phyloP scores from a whole-genome alignment of 2,888 invertebrate species.

The Napeogenes inachia region DNA sequence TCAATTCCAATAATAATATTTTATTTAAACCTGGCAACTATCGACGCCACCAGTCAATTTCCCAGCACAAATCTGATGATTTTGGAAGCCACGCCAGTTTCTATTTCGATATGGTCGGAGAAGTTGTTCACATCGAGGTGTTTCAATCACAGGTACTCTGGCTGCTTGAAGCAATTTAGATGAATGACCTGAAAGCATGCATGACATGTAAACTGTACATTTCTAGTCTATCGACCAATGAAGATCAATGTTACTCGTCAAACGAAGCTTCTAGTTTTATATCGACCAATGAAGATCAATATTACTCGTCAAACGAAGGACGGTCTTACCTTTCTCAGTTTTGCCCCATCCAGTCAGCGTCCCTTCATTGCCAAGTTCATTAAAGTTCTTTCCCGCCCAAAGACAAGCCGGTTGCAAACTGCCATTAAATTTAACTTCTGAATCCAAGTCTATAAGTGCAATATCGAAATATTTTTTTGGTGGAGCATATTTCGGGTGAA shows the following conservation, averaged over 20 bases:
- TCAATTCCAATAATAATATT: background rate
- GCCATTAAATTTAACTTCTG: conserved; percentile 26
- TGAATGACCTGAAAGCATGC: conserved; percentile 21
- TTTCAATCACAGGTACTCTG: conserved; percentile 45
- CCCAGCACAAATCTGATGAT: conserved; percentile 58
- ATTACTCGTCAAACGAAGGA: too few species aligned
- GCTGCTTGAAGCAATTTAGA: conserved; percentile 45
- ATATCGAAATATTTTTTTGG: conserved; percentile 35
- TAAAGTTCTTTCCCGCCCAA: conserved; percentile 25
- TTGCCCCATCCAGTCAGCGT: conserved; percentile 35
- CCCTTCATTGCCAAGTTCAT: conserved; percentile 23
- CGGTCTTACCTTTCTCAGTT: conserved; percentile 18
- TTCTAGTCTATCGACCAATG: background rate
- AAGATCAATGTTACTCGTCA: too few species aligned
- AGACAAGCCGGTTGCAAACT: conserved; percentile 36
- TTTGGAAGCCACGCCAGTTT: conserved; percentile 47
- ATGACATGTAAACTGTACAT: conserved; percentile 28
- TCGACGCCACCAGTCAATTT: conserved; percentile 55
- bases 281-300: background rate
- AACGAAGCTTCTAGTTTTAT: too few species aligned
- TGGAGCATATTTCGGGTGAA: conserved; percentile 34
- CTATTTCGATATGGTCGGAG: conserved; percentile 42
- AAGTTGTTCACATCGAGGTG: conserved; percentile 39
- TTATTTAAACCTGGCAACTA: conserved; percentile 50
- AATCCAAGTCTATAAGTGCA: conserved; percentile 34